phyloP scores from a whole-genome alignment of 2,113 vertebrate species.

The Mesitornis unicolor region DNA sequence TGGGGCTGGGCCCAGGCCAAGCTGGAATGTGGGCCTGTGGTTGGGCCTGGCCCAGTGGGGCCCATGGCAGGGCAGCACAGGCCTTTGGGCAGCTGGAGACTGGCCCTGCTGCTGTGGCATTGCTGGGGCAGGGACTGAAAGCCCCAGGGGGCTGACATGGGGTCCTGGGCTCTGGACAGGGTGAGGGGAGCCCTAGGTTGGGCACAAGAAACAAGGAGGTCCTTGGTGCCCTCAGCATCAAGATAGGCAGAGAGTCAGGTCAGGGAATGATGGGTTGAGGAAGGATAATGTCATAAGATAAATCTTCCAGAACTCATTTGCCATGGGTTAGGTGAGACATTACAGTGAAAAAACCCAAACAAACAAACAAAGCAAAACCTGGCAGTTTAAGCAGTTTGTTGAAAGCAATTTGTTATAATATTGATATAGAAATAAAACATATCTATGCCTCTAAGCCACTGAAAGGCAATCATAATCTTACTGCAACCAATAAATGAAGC shows the following conservation, averaged over 20 bases:
- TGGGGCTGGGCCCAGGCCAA: accelerated
- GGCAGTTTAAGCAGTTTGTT: background rate
- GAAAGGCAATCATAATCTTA: background rate
- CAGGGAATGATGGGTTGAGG: background rate
- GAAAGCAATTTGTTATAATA: background rate
- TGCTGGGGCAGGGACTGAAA: too few relatives aligned
- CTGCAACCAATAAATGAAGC: background rate
- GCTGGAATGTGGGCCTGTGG: accelerated
- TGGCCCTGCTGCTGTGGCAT: accelerated
- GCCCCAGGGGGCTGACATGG: too few relatives aligned
- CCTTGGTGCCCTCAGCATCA: background rate
- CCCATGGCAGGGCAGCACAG: accelerated
- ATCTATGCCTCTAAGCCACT: background rate
- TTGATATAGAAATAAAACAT: background rate
- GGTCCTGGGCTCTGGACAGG: too few relatives aligned
- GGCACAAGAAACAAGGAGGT: background rate
- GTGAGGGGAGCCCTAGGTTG: accelerated
- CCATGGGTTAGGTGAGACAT: background rate
- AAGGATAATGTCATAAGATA: background rate
- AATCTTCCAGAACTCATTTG: background rate
- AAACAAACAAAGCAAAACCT: background rate
- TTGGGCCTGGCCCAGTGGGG: accelerated
- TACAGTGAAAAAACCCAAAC: background rate
- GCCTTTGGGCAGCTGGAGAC: background rate
- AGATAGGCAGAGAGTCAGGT: background rate